Conservation (phyloP, 2,797 vertebrate genomes). For the Sebastes cheni region DNA sequence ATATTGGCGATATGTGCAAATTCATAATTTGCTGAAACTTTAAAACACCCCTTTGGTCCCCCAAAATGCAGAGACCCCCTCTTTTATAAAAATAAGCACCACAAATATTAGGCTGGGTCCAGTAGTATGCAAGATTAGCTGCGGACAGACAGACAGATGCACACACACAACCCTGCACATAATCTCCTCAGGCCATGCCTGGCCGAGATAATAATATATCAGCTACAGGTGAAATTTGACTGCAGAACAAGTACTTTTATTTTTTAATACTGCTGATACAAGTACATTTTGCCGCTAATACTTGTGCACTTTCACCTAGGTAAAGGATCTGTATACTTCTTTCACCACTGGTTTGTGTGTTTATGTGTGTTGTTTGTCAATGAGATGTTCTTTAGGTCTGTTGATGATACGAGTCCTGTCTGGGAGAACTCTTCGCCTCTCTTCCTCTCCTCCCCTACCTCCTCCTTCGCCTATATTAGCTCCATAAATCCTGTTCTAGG, state of each 20-base stretch:
- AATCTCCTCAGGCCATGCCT: not conserved
- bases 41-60: not conserved
- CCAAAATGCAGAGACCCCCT: not conserved
- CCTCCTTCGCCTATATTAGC: slow-evolving; percentile 77
- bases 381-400: slow-evolving; percentile 55
- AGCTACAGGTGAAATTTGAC: not conserved
- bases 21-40: not conserved
- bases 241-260: not conserved
- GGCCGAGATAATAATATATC: not conserved
- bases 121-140: not conserved
- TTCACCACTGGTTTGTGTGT: not conserved
- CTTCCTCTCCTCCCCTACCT: slow-evolving; percentile 53
- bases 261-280: not conserved
- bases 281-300: not conserved
- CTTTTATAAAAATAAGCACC: not conserved
- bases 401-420: slow-evolving; percentile 48
- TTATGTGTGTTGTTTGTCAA: slow-evolving; percentile 42
- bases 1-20: not conserved
- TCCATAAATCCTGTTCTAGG: slow-evolving; percentile 81
- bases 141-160: not conserved
- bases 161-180: not conserved
- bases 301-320: not conserved
- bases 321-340: not conserved
- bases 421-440: slow-evolving; percentile 41
- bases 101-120: not conserved